phyloP scores from a whole-genome alignment of 1,140 invertebrate genomes.

The Tetramorium parvispinum region DNA sequence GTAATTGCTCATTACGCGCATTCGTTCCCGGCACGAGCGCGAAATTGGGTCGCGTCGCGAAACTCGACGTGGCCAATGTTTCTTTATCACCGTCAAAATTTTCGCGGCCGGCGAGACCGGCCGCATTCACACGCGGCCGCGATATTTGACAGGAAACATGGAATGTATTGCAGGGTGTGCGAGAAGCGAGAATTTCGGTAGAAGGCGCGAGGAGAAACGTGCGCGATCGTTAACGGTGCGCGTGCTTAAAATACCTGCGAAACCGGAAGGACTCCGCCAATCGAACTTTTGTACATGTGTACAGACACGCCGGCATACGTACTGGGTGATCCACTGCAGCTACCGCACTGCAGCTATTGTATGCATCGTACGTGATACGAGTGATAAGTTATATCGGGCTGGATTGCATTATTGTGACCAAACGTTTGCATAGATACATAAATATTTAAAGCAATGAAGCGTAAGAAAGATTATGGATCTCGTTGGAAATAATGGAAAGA shows the following conservation, averaged over 20 bases:
- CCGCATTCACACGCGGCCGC: conserved; percentile 33
- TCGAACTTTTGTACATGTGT: conserved; percentile 46
- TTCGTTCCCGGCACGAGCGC: background rate
- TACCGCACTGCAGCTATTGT: conserved; percentile 17
- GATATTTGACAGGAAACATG: conserved; percentile 57
- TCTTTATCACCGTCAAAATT: conserved; percentile 48
- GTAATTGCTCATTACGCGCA: conserved; percentile 33
- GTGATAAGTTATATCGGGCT: conserved; percentile 13
- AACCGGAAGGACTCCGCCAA: conserved; percentile 61
- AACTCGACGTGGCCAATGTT: conserved; percentile 17
- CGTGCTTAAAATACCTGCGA: conserved; percentile 77
- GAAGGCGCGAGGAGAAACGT: conserved; percentile 28
- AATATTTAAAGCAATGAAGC: background rate
- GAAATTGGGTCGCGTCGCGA: conserved; percentile 7
- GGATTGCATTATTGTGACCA: background rate
- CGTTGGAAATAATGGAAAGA: background rate
- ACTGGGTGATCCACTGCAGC: conserved; percentile 23
- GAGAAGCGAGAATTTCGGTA: conserved; percentile 39
- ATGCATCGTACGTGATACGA: conserved; percentile 20
- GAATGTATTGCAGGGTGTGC: conserved; percentile 46
- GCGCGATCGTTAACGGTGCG: conserved; percentile 76
- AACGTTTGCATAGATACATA: background rate
- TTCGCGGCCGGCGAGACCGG: background rate
- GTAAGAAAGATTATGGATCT: background rate
- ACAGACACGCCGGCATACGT: background rate